These are phyloP conservation scores for Eleginops maclovinus DNA, from an alignment of 2,113 vertebrate species.

Conservation along the genomic window DNA sequence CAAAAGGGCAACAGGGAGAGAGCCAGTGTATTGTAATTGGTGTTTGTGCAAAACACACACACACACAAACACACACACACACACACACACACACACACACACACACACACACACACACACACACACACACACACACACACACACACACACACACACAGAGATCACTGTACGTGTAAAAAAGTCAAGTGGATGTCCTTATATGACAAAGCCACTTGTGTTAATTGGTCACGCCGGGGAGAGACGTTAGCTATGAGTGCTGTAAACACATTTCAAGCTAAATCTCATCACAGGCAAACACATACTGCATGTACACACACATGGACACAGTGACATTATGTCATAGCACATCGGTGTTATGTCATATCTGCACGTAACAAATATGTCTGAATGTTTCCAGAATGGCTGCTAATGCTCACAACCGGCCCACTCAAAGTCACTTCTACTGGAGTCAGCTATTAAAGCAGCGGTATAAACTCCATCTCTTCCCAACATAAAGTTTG, in stretches of 20 bases:
- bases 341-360: background rate
- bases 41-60: too few relatives aligned
- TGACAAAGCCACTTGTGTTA: slow-evolving; percentile 47
- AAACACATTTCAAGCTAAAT: slow-evolving; percentile 19
- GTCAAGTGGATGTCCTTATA: slow-evolving; percentile 35
- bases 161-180: slow-evolving; percentile 20
- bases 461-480: background rate
- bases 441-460: background rate
- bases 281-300: background rate
- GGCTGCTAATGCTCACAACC: background rate
- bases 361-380: background rate
- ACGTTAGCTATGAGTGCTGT: background rate
- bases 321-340: background rate
- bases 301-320: background rate
- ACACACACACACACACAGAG: slow-evolving; percentile 6
- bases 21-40: too few relatives aligned
- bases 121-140: background rate
- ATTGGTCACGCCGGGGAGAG: slow-evolving; percentile 24
- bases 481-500: background rate
- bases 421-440: background rate
- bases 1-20: slow-evolving; percentile 36
- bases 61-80: background rate
- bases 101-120: background rate
- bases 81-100: background rate
- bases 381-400: background rate